Conservation (phyloP, 2,888 invertebrate genomes). For the Microdon myrmicae region DNA sequence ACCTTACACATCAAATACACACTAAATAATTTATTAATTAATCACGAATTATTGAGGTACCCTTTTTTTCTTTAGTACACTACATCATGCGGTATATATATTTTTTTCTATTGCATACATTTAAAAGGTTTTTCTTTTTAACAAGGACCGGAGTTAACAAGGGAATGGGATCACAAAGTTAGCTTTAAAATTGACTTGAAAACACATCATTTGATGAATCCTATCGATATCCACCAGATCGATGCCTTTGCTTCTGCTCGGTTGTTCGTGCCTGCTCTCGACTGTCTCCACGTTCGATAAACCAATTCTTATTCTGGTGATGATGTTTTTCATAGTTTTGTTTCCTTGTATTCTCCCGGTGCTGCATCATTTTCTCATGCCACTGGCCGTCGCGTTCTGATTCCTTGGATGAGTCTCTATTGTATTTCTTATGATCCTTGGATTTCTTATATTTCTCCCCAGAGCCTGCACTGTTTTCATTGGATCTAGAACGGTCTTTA, state of each 20-base stretch:
- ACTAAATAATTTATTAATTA: no score
- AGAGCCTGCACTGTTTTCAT: conserved; percentile 31
- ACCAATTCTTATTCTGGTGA: conserved; percentile 61
- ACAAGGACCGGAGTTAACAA: no score
- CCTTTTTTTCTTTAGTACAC: no score
- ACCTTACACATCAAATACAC: no score
- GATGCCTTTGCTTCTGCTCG: conserved; percentile 46
- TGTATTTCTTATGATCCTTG: conserved; percentile 34
- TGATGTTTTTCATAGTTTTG: conserved; percentile 56
- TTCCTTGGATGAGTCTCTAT: conserved; percentile 24
- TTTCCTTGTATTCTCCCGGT: conserved; percentile 59
- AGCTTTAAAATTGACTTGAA: conserved; percentile 12
- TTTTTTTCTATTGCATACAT: no score
- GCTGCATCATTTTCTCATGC: conserved; percentile 62
- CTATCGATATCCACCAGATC: conserved; percentile 9
- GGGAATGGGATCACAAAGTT: conserved; percentile 37
- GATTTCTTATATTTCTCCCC: conserved; percentile 28
- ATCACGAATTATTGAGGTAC: no score
- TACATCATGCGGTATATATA: no score
- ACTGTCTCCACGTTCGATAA: conserved; percentile 60
- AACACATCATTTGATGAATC: neutral
- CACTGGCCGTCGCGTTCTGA: conserved; percentile 56
- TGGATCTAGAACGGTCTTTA: conserved; percentile 40
- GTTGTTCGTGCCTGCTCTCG: conserved; percentile 60
- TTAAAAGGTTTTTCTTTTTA: no score